Conservation (phyloP, 2,113 vertebrate genomes). For the Bombycilla garrulus region DNA sequence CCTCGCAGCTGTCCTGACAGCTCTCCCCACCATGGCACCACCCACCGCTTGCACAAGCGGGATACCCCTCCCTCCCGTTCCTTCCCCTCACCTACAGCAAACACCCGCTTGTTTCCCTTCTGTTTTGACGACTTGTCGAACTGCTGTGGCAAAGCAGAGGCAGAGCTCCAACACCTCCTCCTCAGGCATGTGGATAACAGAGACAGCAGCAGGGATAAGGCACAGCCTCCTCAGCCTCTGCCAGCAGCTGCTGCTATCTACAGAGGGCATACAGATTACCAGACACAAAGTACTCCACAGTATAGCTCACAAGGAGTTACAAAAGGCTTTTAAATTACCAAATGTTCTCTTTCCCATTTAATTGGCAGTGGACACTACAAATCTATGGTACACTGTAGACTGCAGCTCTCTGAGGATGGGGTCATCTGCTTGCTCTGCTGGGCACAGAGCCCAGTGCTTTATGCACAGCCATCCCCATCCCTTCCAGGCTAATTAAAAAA, state of each 20-base stretch:
- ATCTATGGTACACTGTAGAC: background rate
- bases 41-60: accelerated
- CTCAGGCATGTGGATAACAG: background rate
- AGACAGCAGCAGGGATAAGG: background rate
- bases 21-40: background rate
- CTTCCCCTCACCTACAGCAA: background rate
- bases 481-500: background rate
- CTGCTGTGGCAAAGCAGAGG: background rate
- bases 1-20: background rate
- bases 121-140: background rate
- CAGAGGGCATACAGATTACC: background rate
- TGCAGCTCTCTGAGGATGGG: background rate
- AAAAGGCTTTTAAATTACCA: background rate
- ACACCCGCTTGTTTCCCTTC: background rate
- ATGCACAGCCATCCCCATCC: background rate
- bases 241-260: accelerated
- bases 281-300: background rate
- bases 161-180: background rate
- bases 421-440: background rate
- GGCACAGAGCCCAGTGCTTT: background rate
- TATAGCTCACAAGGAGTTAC: background rate
- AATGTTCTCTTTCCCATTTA: background rate
- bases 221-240: background rate
- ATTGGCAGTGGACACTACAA: background rate
- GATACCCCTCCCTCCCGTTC: background rate